phyloP scores from a whole-genome alignment of 2,888 invertebrate genomes.

The Philereme transversata region DNA sequence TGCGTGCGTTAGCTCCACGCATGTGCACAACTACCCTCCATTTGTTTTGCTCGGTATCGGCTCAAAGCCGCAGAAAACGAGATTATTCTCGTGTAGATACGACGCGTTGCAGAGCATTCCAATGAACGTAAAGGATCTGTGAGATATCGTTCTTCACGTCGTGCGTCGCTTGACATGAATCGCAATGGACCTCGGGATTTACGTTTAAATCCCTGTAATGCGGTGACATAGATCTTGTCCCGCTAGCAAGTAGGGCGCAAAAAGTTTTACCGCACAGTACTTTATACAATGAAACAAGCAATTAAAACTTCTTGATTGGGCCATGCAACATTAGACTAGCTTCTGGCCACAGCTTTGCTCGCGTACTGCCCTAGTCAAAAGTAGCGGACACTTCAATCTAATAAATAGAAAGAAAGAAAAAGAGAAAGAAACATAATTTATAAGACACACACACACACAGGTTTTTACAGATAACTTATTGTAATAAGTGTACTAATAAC shows the following conservation, averaged over 20 bases:
- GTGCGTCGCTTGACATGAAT: conserved; percentile 55
- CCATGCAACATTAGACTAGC: no score
- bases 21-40: conserved; percentile 64
- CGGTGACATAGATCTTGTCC: conserved; percentile 18
- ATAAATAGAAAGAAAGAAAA: no score
- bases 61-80: conserved; percentile 69
- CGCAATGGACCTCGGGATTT: conserved; percentile 46
- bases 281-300: background rate
- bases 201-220: conserved; percentile 25
- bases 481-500: no score
- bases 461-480: no score
- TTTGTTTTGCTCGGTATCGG: conserved; percentile 71
- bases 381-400: no score
- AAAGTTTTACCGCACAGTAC: background rate
- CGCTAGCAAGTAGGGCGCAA: background rate
- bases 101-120: conserved; percentile 63
- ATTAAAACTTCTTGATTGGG: background rate
- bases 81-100: conserved; percentile 71
- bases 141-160: conserved; percentile 60
- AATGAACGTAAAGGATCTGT: conserved; percentile 60
- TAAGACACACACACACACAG: no score
- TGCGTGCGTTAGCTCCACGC: conserved; percentile 64
- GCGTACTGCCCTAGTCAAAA: no score
- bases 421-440: no score
- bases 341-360: no score